A percentile compares a stretch with the other conserved stretches of the same genome.
Conservation (phyloP, 2,113 vertebrate genomes). For the Hemicordylus capensis region DNA sequence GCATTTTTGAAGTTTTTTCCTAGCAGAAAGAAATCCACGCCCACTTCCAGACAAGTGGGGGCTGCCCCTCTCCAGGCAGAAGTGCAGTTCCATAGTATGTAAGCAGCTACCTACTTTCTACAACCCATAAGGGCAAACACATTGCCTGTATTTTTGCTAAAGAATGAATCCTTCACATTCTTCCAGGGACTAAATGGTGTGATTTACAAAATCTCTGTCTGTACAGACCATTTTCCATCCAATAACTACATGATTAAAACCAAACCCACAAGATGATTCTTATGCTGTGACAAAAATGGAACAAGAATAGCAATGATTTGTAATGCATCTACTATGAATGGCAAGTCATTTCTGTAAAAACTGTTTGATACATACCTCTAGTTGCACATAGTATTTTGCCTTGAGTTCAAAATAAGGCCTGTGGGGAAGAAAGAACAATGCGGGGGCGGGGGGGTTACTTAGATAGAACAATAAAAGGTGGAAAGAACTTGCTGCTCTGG, state of each 20-base stretch:
- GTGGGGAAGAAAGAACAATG: constrained; percentile 47
- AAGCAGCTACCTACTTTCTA: neutral
- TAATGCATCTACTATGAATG: neutral
- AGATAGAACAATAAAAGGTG: neutral
- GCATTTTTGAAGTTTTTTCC: too few species aligned
- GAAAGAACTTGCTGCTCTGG: neutral
- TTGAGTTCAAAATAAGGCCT: constrained; percentile 98
- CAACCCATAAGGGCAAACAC: neutral
- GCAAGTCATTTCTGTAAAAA: neutral
- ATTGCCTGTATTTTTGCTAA: neutral
- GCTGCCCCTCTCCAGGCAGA: neutral
- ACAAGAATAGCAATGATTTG: neutral
- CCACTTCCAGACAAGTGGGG: neutral
- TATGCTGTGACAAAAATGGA: neutral
- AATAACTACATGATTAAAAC: neutral
- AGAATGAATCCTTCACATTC: too few species aligned
- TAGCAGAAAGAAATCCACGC: neutral
- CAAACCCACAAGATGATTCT: neutral
- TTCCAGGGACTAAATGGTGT: too few species aligned
- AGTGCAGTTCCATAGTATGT: too few species aligned
- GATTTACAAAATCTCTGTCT: neutral
- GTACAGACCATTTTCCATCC: neutral
- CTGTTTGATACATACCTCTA: constrained; percentile 83
- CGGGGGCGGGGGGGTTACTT: neutral
- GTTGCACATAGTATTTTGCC: constrained; percentile 93